phyloP scores from a whole-genome alignment of 2,113 vertebrate species.

The Microtus pennsylvanicus region DNA sequence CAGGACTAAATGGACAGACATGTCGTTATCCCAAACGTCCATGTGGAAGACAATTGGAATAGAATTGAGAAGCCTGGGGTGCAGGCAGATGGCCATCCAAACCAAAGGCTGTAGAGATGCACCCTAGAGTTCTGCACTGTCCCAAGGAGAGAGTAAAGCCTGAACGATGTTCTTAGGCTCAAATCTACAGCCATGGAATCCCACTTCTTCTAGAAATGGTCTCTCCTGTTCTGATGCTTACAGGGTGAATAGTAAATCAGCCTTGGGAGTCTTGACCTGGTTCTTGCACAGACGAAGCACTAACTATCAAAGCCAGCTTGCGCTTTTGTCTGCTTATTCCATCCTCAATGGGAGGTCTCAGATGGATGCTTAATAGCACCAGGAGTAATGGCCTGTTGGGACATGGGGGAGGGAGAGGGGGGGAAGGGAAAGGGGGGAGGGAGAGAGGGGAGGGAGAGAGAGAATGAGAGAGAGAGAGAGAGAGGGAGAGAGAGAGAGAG shows the following conservation, averaged over 20 bases:
- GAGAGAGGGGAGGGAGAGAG: too few species aligned
- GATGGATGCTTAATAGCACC: rapidly evolving
- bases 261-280: background rate
- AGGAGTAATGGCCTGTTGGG: background rate
- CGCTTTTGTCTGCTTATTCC: background rate
- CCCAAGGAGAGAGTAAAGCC: background rate
- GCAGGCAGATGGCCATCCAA: background rate
- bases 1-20: too few species aligned
- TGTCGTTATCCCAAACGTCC: background rate
- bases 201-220: rapidly evolving
- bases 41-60: background rate
- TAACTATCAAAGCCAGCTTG: too few species aligned
- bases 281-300: background rate
- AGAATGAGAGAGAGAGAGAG: rapidly evolving
- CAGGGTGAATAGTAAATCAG: background rate
- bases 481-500: rapidly evolving
- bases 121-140: rapidly evolving
- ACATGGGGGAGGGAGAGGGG: background rate
- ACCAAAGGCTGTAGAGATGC: rapidly evolving
- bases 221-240: background rate
- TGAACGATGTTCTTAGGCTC: background rate
- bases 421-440: too few species aligned
- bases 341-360: background rate
- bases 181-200: background rate
- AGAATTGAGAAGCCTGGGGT: background rate